Evolutionary conservation across 2,888 invertebrate species (phyloP).

Genomic region (Melanophora roralis): DNA sequence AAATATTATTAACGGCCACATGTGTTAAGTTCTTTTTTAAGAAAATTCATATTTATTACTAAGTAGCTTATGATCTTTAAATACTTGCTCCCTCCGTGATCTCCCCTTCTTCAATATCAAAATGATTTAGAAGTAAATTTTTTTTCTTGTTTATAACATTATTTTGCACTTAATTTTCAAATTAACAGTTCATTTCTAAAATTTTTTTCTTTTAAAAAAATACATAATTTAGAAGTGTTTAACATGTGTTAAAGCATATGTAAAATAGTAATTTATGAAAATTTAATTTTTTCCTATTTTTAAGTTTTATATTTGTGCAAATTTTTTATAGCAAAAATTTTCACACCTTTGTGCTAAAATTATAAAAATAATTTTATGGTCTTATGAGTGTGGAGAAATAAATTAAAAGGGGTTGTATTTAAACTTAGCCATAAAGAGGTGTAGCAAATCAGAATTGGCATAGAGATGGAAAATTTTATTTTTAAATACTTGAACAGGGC

Average conservation of each 20-base stretch:
- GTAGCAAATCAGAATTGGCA: neutral
- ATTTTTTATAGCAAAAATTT: conserved; percentile 7
- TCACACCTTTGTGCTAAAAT: neutral
- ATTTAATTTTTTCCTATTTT: conserved; percentile 1
- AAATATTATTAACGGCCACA: conserved; percentile 25
- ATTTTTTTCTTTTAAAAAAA: neutral
- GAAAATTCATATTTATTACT: neutral
- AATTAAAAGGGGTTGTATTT: neutral
- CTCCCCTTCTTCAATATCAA: neutral
- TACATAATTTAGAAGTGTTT: neutral
- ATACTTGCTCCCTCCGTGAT: neutral
- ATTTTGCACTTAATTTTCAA: conserved; percentile 49
- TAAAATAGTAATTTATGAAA: conserved; percentile 12
- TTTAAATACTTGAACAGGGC: too few species aligned
- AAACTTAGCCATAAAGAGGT: neutral
- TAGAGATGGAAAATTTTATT: neutral
- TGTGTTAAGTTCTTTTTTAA: conserved; percentile 10
- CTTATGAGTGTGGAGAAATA: neutral
- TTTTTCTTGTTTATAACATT: conserved; percentile 26
- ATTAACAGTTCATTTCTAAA: conserved; percentile 46
- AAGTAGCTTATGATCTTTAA: neutral
- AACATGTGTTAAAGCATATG: conserved; percentile 16
- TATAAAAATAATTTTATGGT: neutral
- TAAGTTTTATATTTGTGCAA: neutral
- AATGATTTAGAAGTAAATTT: conserved; percentile 15